phyloP scores from a whole-genome alignment of 2,888 invertebrate species.

The Drosophila engyochracea region DNA sequence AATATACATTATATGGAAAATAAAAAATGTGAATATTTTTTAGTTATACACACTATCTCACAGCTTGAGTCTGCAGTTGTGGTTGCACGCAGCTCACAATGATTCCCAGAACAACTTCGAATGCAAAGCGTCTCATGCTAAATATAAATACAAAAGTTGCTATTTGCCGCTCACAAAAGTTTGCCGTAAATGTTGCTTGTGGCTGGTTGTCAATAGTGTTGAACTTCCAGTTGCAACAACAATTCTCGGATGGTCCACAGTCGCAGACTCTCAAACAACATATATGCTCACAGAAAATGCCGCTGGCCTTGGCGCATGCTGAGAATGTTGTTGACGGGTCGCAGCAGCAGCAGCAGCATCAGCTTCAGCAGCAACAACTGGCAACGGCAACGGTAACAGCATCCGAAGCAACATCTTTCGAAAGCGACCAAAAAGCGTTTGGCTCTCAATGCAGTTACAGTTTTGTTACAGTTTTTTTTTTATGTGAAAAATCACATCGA shows the following conservation, averaged over 20 bases:
- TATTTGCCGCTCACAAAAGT: conserved; percentile 63
- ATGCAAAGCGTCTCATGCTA: conserved; percentile 22
- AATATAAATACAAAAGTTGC: conserved; percentile 11
- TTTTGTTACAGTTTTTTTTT: conserved; percentile 49
- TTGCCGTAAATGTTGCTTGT: conserved; percentile 46
- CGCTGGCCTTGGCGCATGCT: conserved; percentile 79
- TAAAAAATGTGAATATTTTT: neutral
- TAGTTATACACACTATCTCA: neutral
- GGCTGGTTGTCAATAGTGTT: conserved; percentile 46
- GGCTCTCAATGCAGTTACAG: conserved; percentile 73
- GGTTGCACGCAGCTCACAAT: conserved; percentile 8
- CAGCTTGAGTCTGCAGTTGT: neutral
- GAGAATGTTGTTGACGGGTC: conserved; percentile 70
- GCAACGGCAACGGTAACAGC: conserved; percentile 37
- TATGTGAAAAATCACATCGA: conserved; percentile 78
- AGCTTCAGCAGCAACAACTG: conserved; percentile 2
- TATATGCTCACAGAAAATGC: conserved; percentile 58
- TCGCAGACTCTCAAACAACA: conserved; percentile 7
- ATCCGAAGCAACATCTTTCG: conserved; percentile 61
- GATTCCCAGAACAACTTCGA: conserved; percentile 30
- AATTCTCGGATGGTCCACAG: conserved; percentile 16
- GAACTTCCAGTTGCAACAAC: conserved; percentile 52
- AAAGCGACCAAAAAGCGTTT: conserved; percentile 73
- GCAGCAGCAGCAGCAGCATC: conserved; percentile 28
- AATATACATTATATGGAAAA: neutral